Conservation (phyloP, 1,140 invertebrate species). For the Drosophila suzukii region DNA sequence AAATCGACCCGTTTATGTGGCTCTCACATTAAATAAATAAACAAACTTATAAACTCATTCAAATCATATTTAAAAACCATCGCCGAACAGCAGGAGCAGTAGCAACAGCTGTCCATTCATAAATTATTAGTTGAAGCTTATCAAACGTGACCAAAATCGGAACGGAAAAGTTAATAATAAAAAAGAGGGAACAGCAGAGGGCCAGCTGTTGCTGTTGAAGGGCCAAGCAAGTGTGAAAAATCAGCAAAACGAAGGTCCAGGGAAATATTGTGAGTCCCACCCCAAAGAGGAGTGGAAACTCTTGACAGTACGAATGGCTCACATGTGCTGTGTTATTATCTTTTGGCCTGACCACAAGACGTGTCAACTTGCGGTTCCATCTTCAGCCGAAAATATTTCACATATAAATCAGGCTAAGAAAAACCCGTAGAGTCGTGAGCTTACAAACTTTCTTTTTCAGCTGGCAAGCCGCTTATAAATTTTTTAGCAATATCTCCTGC, state of each 20-base stretch:
- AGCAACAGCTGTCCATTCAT: conserved; percentile 78
- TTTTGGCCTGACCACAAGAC: conserved; percentile 72
- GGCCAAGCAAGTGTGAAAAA: conserved; percentile 68
- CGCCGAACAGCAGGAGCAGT: conserved; percentile 44
- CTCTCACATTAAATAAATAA: conserved; percentile 68
- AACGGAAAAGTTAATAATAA: conserved; percentile 70
- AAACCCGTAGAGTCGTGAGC: conserved; percentile 27
- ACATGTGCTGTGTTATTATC: conserved; percentile 66
- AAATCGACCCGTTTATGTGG: not conserved
- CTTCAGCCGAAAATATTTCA: conserved; percentile 12
- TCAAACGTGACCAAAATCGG: conserved; percentile 77
- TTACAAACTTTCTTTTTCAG: conserved; percentile 33
- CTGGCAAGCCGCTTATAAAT: conserved; percentile 66
- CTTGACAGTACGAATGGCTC: conserved; percentile 11
- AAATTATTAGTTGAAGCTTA: conserved; percentile 79
- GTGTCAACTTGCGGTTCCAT: conserved; percentile 64
- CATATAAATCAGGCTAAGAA: conserved; percentile 69
- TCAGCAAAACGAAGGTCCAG: conserved; percentile 48
- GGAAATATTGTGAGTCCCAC: conserved; percentile 37
- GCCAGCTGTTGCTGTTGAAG: conserved; percentile 61
- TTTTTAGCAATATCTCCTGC: conserved; percentile 44
- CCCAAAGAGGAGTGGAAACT: conserved; percentile 22
- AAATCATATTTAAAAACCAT: conserved; percentile 82
- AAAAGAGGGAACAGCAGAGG: conserved; percentile 26
- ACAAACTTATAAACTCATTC: conserved; percentile 81